A percentile compares a stretch with the other conserved stretches of the same genome.
Conservation (phyloP, 35 echinoderm and acorn worm genomes). For the Anneissia japonica region DNA sequence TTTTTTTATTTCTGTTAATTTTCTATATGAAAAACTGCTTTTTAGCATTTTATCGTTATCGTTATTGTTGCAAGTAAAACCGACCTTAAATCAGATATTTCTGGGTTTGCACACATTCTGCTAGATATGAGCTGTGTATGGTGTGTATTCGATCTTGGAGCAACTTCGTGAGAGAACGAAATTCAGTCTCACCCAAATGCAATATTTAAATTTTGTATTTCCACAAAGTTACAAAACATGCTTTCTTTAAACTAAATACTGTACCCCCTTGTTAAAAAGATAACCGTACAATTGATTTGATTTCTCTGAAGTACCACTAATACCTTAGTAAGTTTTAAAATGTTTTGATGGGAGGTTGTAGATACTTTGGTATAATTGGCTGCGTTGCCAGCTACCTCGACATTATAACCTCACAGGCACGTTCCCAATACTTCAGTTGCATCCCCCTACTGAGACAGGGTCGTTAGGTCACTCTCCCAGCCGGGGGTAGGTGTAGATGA, state of each 20-base stretch:
- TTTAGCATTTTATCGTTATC: too few species aligned
- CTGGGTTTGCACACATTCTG: too few species aligned
- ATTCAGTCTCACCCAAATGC: background rate
- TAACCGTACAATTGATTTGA: background rate
- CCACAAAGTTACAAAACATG: background rate
- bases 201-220: background rate
- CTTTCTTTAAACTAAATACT: background rate
- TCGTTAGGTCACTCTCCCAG: background rate
- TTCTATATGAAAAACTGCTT: too few species aligned
- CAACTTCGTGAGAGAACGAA: too few species aligned
- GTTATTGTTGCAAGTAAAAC: too few species aligned
- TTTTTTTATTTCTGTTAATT: too few species aligned
- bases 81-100: too few species aligned
- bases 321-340: background rate
- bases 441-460: background rate
- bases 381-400: background rate
- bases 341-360: background rate
- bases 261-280: background rate
- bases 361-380: background rate
- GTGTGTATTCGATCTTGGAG: too few species aligned
- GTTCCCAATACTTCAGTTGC: background rate
- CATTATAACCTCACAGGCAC: background rate
- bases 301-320: background rate
- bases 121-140: too few species aligned
- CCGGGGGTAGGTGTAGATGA: background rate